A percentile compares a stretch with the other conserved stretches of the same genome.
These are phyloP conservation scores for Melierax canorus DNA, from an alignment of 2,113 vertebrate species.

Conservation along the genomic window DNA sequence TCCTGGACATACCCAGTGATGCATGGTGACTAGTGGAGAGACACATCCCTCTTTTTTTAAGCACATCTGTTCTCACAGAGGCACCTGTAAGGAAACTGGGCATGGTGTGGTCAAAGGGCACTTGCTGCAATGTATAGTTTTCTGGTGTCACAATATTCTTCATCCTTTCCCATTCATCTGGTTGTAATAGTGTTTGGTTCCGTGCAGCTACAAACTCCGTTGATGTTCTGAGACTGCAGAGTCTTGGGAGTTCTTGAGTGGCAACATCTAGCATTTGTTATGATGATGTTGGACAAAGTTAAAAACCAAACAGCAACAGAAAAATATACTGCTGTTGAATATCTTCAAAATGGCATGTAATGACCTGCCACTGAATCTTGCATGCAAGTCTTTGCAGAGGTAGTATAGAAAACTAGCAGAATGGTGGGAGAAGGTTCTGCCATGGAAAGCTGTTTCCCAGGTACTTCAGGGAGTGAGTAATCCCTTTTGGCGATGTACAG, in stretches of 20 bases:
- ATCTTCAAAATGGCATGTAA: not conserved
- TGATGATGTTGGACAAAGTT: not conserved
- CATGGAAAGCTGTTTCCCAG: not conserved
- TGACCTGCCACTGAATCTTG: not conserved
- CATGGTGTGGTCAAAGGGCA: not conserved
- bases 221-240: not conserved
- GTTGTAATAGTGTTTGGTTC: not conserved
- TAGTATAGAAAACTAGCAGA: not conserved
- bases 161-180: not conserved
- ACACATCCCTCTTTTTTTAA: not conserved
- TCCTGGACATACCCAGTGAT: not conserved
- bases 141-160: not conserved
- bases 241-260: not conserved
- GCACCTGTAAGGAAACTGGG: not conserved
- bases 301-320: not conserved
- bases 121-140: not conserved
- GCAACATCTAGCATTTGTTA: not conserved
- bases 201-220: not conserved
- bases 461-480: not conserved
- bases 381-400: not conserved
- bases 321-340: not conserved
- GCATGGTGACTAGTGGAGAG: not conserved
- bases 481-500: accelerated
- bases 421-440: not conserved
- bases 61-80: not conserved